Base-by-base conservation (phyloP, 1,140 invertebrate genomes). In the Drosophila kohkoa region DNA sequence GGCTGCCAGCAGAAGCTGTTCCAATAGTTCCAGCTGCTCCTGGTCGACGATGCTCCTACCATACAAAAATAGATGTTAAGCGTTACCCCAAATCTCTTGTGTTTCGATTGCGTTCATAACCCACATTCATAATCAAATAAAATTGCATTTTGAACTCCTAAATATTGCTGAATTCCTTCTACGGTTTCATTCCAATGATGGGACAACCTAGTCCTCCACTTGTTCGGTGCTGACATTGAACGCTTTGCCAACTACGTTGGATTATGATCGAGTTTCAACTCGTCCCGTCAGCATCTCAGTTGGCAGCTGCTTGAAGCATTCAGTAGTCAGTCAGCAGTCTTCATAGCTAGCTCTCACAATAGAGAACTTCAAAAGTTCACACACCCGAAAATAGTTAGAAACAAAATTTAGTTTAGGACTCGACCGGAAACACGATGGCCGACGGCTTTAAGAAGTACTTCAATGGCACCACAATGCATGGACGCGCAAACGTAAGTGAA, bases 371-470 rank as follows among this genome's bases (percentile, higher is more conserved):
- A 38, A 10, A 25, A 38, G 8, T 38, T 38, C 16, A 49, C 35
- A 20, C 28, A 8, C 32, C 58, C 64, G 38, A 35, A 67, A 49
- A 60, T 38, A 25, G 20, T 30, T 11, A 20, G 35, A 13, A 60
- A 28, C 57, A 30, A 41, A 30, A 69, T 15, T 10, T 38, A 38
- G 35, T 38, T 41, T 62, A 11, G 32, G 32, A 58, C 35, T 46
- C 20, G 49, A 64, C 13, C 43, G 54, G 20, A 30, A 11, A 25
- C 38, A 32, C 71, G n/a, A 89, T 89, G 85, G 68, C 75, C 30
- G 85, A 88, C 0, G 85, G 85, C 35, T 83, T 90, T 20, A 83
- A 83, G 59, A 90, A 83, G 59, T 67, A 81, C 35, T 90, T 90
- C 57, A 90, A 90, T 49, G 76, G 77, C 58, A 73, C 59, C 55